Base-by-base conservation (phyloP, 2,113 vertebrate species). In the Oryctolagus cuniculus region DNA sequence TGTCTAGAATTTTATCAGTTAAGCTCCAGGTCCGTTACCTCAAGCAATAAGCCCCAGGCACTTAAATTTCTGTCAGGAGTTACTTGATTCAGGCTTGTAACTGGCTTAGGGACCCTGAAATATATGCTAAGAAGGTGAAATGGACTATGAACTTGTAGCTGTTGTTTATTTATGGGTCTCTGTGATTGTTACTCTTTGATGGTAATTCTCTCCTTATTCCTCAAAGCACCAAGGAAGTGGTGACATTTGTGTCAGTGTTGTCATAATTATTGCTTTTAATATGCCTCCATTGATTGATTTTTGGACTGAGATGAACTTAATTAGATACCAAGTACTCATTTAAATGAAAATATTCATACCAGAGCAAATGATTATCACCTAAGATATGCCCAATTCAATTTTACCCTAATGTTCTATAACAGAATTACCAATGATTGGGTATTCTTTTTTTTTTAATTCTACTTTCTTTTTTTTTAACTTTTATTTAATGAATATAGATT, bases 1-100 rank as follows among this genome's bases (percentile, higher is more conserved):
- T 36, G 95, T 82, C 70, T 70, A 27, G 27, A 77, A 24, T 67
- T 89, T 94, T 88, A 69, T 93, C 83, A 94, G 82, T 86, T 77
- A 51, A 83, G 36, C 55, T 91, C 70, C 86, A 87, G 94, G 69
- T 87, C 96, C 53, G 73, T 85, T 90, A 73, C 49, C 6, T 15
- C 90, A 94, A 95, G 75, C 55, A 92, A 3, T 93, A 44, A 93
- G 24, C 38, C 21, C 34, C 44, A 86, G 87, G 58, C 92, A 51
- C 89, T 95, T 64, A 61, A 22, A 44, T 67, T 95, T 94, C 92
- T 55, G n/a, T 19, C 17, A 58, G 78, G 36, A 94, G 8, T 53
- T 90, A 72, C 44, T 89, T 67, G 55, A 72, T 92, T 38, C 67
- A 74, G 82, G 36, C 34, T 34, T 25, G 22, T 19, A 34, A 29